A percentile compares a stretch with the other conserved stretches of the same genome.
Evolutionary conservation across 2,888 invertebrate species (phyloP).

Genomic region (Agrenia bidenticulata): DNA sequence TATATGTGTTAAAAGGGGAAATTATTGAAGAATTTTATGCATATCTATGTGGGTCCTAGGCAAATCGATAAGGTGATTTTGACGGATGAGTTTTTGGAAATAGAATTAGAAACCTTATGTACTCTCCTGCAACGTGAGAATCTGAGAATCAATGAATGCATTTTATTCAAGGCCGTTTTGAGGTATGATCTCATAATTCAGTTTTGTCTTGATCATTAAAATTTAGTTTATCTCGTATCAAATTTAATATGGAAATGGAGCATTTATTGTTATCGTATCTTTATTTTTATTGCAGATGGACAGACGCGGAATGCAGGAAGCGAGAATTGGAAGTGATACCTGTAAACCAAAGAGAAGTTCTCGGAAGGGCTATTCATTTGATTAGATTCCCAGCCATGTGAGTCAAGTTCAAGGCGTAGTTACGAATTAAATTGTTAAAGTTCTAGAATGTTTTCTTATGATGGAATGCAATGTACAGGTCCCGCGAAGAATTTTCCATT

Average conservation of each 20-base stretch:
- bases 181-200: slow-evolving; percentile 55
- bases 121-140: slow-evolving; percentile 76
- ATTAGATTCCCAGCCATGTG: slow-evolving; percentile 78
- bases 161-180: slow-evolving; percentile 72
- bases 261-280: neutral
- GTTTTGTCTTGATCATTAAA: neutral
- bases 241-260: neutral
- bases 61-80: slow-evolving; percentile 64
- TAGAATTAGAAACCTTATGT: slow-evolving; percentile 75
- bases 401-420: neutral
- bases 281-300: slow-evolving; percentile 61
- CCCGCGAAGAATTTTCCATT: slow-evolving; percentile 79
- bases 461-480: no score
- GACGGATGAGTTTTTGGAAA: slow-evolving; percentile 79
- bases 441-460: no score
- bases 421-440: no score
- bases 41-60: slow-evolving; percentile 25
- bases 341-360: slow-evolving; percentile 68
- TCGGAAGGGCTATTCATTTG: slow-evolving; percentile 70
- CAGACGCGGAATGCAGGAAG: slow-evolving; percentile 71
- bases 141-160: slow-evolving; percentile 73
- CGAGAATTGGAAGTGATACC: slow-evolving; percentile 67
- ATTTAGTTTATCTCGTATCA: neutral
- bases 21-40: no score
- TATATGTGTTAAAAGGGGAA: no score